Base-by-base conservation (phyloP, 92 coral and sea anemone species). In the Porites cylindrica region DNA sequence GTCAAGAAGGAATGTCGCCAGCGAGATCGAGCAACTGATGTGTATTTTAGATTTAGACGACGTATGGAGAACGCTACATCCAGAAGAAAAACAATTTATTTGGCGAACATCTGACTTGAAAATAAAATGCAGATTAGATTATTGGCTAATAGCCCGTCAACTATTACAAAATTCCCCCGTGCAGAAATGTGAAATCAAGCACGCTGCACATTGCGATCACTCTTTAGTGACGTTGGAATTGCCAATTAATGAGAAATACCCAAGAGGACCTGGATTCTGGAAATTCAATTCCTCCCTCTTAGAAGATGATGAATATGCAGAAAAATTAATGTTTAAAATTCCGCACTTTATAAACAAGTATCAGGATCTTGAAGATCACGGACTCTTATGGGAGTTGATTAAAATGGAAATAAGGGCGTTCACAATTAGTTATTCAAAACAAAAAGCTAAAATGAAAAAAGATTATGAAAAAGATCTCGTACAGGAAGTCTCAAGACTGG, bases 1-100 rank as follows among this genome's bases (percentile, higher is more conserved):
- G 26, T 24, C 26, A 24, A 24, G 26, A 24, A 24, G 26, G 26
- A 24, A 70, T 70, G 75, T 70, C 52, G 0, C 75, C 50, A 4
- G 50, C 32, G 75, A 70, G 75, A 70, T 70, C 11, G 75, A 70
- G 75, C 75, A 70, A 24, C 6, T 70, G 75, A 70, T 70, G 75
- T 70, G 50, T 70, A 70, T 24, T 70, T 70, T 70, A 7, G 75
- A 70, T 70, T 70, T 26, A 38, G 75, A 70, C 53, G 51, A 70
- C 50, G 51, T 70, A 9, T 70, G 75, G 50, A 70, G 75, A 70
- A 24, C 75, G 52, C 26, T 70, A 70, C 52, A 70, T 70, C 75
- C 75, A 70, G 75, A 70, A 65, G 70, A 65, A 65, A 65, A 65
- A 65, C 18, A 65, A 65, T 65, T 14, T 65, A 65, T 8, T 24